These are phyloP conservation scores for Thysanoteuthis rhombus DNA, from an alignment of 2,888 invertebrate species.

Conservation along the genomic window DNA sequence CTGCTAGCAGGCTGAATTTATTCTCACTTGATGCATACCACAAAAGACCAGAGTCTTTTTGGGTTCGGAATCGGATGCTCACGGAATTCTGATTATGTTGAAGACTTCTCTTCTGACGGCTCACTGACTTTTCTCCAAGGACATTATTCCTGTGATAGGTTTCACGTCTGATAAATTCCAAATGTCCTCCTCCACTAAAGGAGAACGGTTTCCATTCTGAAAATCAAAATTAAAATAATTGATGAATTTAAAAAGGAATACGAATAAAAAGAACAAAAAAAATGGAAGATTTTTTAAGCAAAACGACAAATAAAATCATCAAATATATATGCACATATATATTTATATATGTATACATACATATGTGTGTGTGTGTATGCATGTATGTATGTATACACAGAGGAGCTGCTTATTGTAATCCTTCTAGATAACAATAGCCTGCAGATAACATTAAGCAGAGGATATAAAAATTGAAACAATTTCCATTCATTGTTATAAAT, in stretches of 20 bases:
- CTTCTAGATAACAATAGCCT: no score
- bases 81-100: slow-evolving; percentile 74
- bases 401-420: no score
- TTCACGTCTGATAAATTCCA: slow-evolving; percentile 81
- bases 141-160: slow-evolving; percentile 86
- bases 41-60: slow-evolving; percentile 81
- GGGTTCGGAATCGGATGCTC: slow-evolving; percentile 84
- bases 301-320: neutral
- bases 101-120: slow-evolving; percentile 20
- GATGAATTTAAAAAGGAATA: no score
- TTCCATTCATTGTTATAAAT: no score
- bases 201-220: slow-evolving; percentile 81
- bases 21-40: slow-evolving; percentile 87
- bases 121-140: slow-evolving; percentile 63
- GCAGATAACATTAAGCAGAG: no score
- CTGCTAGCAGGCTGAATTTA: slow-evolving; percentile 76
- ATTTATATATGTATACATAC: no score
- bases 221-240: no score
- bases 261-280: neutral
- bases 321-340: no score
- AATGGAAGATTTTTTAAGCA: neutral
- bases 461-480: no score
- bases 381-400: no score
- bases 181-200: slow-evolving; percentile 80
- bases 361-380: no score